Evolutionary conservation across 2,888 invertebrate species (phyloP), one percentile per base, ranked within the genome.

Genomic region (Scotopteryx bipunctaria): DNA sequence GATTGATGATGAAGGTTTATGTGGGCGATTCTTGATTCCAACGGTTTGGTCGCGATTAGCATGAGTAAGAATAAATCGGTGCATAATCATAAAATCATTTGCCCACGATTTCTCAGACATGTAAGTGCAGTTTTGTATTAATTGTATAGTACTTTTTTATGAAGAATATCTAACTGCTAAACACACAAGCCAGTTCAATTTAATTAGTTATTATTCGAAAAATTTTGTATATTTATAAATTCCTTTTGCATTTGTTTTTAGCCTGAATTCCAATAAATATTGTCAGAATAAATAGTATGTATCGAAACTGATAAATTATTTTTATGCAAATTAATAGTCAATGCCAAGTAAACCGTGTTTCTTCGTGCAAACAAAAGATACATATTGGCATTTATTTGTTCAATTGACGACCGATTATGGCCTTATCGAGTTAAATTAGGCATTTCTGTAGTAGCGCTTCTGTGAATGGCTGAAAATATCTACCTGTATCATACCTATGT

Each of bases 1-100:
- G 85, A 87, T 85, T 64, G 76, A 87, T 80, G 69, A 69, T 62
- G 61, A 69, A 59, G 70, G 67, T 67, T 55, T 59, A 53, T 45
- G 71, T 69, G 69, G 72, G 73, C 66, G 70, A 62, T 47, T 69
- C 66, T 65, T 68, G 55, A 61, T 63, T 57, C 55, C 73, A 76
- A 78, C 75, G 46, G 57, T 27, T 44, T 49, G 46, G 51, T 57
- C 44, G 54, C 47, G 57, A 64, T 60, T 58, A 60, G 38, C 46
- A 49, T 43, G 55, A 51, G 45, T 55, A 48, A 45, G 41, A 41
- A 27, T 42, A 45, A 29, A 40, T 31, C 17, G 29, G 31, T 42
- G 27, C 27, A 19, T 31, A 43, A 40, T 50, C 51, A 43, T 42
- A 43, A 46, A 45, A 35, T 31, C 2, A 17, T 42, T 55, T 50